These are phyloP conservation scores for Eulemur rufifrons DNA, from an alignment of 2,113 vertebrate species.

Conservation along the genomic window DNA sequence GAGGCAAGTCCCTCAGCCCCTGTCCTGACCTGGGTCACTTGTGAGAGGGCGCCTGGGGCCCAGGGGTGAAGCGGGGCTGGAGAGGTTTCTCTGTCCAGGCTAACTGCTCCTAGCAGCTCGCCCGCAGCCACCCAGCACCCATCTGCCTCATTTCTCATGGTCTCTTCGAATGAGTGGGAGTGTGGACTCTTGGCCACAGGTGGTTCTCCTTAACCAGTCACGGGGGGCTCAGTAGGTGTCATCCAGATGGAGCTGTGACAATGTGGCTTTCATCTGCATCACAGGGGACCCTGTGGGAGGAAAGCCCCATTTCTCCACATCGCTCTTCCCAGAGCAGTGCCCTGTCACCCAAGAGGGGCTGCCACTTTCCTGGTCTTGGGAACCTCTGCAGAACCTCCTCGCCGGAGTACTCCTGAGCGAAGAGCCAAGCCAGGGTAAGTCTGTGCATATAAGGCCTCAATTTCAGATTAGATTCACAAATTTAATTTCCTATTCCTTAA, in stretches of 20 bases:
- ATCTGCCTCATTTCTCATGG: slow-evolving; percentile 78
- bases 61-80: background rate
- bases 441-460: slow-evolving; percentile 67
- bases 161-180: background rate
- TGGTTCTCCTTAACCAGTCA: slow-evolving; percentile 73
- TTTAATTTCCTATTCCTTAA: slow-evolving; percentile 81
- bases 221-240: slow-evolving; percentile 65
- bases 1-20: background rate
- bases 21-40: background rate
- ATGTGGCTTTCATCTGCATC: slow-evolving; percentile 71
- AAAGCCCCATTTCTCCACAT: slow-evolving; percentile 45
- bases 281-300: slow-evolving; percentile 51
- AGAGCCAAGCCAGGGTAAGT: slow-evolving; percentile 62
- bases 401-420: slow-evolving; percentile 5
- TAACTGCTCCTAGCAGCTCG: slow-evolving; percentile 52
- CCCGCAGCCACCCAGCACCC: slow-evolving; percentile 39
- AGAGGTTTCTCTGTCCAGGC: background rate
- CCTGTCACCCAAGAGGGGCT: background rate
- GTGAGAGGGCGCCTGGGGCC: background rate
- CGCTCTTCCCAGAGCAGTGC: background rate
- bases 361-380: background rate
- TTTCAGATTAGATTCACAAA: slow-evolving; percentile 81
- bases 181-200: slow-evolving; percentile 31
- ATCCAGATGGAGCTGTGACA: slow-evolving; percentile 74
- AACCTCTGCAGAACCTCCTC: slow-evolving; percentile 30